Evolutionary conservation across 92 coral and sea anemone species (phyloP).

Genomic region (Parazoanthus atlanticus): DNA sequence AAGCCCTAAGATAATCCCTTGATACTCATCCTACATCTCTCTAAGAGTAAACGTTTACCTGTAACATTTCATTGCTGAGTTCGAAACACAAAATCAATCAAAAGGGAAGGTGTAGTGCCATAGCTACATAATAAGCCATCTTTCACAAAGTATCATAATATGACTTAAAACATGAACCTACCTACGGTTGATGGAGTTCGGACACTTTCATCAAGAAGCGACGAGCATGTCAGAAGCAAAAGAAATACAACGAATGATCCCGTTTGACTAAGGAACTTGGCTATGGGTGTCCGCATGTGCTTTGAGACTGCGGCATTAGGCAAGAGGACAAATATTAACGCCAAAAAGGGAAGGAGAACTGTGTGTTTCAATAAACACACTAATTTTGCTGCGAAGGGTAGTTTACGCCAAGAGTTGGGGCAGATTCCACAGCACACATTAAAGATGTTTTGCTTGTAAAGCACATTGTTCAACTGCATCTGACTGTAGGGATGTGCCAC

Average conservation of each 20-base stretch:
- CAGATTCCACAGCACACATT: slow-evolving; percentile 17
- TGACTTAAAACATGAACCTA: neutral
- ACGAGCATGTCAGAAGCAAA: slow-evolving; percentile 34
- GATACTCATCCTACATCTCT: too few species aligned
- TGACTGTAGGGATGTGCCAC: slow-evolving; percentile 65
- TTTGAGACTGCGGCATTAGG: slow-evolving; percentile 27
- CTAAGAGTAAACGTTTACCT: too few species aligned
- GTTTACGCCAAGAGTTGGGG: slow-evolving; percentile 36
- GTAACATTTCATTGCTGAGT: too few species aligned
- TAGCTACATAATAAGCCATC: too few species aligned
- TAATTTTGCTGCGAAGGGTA: neutral
- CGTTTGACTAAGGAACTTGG: slow-evolving; percentile 55
- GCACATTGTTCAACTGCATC: slow-evolving; percentile 37
- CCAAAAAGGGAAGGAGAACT: slow-evolving; percentile 51
- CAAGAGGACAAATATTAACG: slow-evolving; percentile 33
- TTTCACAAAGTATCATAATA: too few species aligned
- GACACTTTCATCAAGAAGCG: slow-evolving; percentile 35
- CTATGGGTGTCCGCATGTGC: slow-evolving; percentile 44
- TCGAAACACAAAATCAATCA: too few species aligned
- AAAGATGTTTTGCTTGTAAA: neutral
- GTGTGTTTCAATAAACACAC: slow-evolving; percentile 48
- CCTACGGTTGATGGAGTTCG: slow-evolving; percentile 39
- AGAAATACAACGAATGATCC: slow-evolving; percentile 52
- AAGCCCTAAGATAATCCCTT: too few species aligned
- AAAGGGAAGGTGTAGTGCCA: too few species aligned